phyloP scores from a whole-genome alignment of 2,797 vertebrate genomes.

The Lutjanus argentimaculatus region DNA sequence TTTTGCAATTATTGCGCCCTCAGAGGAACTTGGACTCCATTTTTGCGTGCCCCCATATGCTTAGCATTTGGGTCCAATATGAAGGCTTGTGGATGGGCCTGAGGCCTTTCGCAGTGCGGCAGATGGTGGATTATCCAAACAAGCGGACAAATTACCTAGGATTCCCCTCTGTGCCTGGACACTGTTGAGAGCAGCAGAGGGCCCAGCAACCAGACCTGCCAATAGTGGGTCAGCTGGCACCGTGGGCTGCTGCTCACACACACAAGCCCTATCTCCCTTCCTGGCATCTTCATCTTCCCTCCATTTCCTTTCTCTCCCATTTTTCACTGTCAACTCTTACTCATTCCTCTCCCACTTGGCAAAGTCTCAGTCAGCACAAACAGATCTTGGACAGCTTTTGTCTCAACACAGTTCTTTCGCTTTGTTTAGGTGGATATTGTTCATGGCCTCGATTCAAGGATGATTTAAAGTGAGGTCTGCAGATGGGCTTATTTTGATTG shows the following conservation, averaged over 20 bases:
- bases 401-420: slow-evolving; percentile 21
- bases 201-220: slow-evolving; percentile 68
- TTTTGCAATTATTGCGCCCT: slow-evolving; percentile 45
- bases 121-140: slow-evolving; percentile 88
- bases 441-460: slow-evolving; percentile 22
- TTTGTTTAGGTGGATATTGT: slow-evolving; percentile 8
- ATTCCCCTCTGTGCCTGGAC: slow-evolving; percentile 75
- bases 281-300: slow-evolving; percentile 48
- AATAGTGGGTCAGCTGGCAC: slow-evolving; percentile 76
- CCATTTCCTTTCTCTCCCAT: slow-evolving; percentile 23
- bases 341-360: slow-evolving; percentile 56
- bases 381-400: slow-evolving; percentile 7
- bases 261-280: slow-evolving; percentile 46
- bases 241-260: slow-evolving; percentile 35
- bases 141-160: slow-evolving; percentile 84
- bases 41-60: slow-evolving; percentile 68
- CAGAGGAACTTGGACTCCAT: slow-evolving; percentile 53
- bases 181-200: slow-evolving; percentile 64
- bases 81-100: slow-evolving; percentile 58
- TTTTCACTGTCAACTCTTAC: slow-evolving; percentile 45
- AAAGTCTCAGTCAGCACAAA: slow-evolving; percentile 37
- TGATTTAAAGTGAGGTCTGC: slow-evolving; percentile 44
- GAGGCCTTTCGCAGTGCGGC: slow-evolving; percentile 68
- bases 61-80: slow-evolving; percentile 64
- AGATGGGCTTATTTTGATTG: slow-evolving; percentile 55